phyloP scores from a whole-genome alignment of 92 coral and sea anemone genomes.

The Virgularia gustaviana region DNA sequence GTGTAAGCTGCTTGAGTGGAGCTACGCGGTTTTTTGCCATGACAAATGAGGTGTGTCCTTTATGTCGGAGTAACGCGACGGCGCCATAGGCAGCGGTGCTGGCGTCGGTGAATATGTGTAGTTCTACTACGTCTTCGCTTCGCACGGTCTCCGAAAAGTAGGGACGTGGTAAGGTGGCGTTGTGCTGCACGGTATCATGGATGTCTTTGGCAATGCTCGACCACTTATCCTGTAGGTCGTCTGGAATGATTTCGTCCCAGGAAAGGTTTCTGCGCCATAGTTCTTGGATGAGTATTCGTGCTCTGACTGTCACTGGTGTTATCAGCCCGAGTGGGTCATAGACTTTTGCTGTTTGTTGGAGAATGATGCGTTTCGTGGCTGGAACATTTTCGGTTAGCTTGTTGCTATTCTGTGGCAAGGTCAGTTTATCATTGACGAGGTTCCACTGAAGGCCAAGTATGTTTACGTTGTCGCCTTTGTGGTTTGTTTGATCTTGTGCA shows the following conservation, averaged over 20 bases:
- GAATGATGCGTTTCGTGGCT: neutral
- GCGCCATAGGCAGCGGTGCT: neutral
- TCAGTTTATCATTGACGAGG: neutral
- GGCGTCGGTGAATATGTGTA: neutral
- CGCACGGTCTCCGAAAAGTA: slow-evolving; percentile 30
- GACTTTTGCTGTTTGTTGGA: slow-evolving; percentile 2
- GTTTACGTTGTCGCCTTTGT: neutral
- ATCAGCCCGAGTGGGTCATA: slow-evolving; percentile 48
- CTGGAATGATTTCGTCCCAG: slow-evolving; percentile 51
- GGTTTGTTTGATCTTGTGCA: neutral
- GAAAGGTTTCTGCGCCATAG: slow-evolving; percentile 51
- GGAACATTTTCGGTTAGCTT: neutral
- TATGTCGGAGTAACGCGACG: neutral
- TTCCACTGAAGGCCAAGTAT: slow-evolving; percentile 29
- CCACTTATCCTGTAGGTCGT: slow-evolving; percentile 41
- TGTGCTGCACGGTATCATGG: slow-evolving; percentile 16
- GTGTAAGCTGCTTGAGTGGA: slow-evolving; percentile 33
- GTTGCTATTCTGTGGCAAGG: neutral
- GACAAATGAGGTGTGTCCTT: slow-evolving; percentile 8
- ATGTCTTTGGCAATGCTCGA: slow-evolving; percentile 36
- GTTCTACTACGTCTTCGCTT: neutral
- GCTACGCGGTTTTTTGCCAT: slow-evolving; percentile 45
- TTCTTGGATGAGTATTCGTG: slow-evolving; percentile 52
- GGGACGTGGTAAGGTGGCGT: slow-evolving; percentile 35
- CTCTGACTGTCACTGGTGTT: slow-evolving; percentile 44